These are phyloP conservation scores for Atrina japonica DNA, from an alignment of 2,888 invertebrate genomes.

Conservation along the genomic window DNA sequence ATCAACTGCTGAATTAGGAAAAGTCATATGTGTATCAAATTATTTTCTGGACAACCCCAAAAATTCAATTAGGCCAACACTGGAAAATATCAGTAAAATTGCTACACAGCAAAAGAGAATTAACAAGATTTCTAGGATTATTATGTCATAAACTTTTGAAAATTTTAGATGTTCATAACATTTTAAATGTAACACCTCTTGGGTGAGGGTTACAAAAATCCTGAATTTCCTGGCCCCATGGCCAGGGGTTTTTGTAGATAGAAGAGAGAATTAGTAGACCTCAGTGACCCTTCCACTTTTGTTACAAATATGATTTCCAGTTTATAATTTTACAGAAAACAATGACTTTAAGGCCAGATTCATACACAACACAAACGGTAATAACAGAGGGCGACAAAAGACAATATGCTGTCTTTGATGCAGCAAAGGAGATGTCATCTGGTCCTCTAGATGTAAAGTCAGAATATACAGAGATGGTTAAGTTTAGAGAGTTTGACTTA, in stretches of 20 bases:
- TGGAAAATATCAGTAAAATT: too few relatives aligned
- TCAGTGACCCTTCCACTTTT: background rate
- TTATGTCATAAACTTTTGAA: too few relatives aligned
- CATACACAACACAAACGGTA: slow-evolving; percentile 50
- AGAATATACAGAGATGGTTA: slow-evolving; percentile 83
- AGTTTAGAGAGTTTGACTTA: slow-evolving; percentile 60
- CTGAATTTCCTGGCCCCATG: too few relatives aligned
- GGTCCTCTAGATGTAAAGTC: slow-evolving; percentile 86
- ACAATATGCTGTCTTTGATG: slow-evolving; percentile 87
- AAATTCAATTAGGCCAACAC: too few relatives aligned
- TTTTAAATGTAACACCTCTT: background rate
- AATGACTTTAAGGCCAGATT: slow-evolving; percentile 58
- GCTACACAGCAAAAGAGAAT: too few relatives aligned
- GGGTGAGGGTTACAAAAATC: too few relatives aligned
- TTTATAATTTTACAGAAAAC: slow-evolving; percentile 1
- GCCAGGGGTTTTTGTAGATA: too few relatives aligned
- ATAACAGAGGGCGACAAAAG: slow-evolving; percentile 87
- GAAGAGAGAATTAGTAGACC: too few relatives aligned
- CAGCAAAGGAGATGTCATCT: slow-evolving; percentile 81
- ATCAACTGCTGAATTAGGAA: too few relatives aligned
- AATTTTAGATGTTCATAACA: background rate
- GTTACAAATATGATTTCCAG: background rate
- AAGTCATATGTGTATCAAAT: too few relatives aligned
- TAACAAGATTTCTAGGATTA: too few relatives aligned
- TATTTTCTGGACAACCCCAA: too few relatives aligned